Conservation (phyloP, 2,113 vertebrate species). For the Hypomesus transpacificus region DNA sequence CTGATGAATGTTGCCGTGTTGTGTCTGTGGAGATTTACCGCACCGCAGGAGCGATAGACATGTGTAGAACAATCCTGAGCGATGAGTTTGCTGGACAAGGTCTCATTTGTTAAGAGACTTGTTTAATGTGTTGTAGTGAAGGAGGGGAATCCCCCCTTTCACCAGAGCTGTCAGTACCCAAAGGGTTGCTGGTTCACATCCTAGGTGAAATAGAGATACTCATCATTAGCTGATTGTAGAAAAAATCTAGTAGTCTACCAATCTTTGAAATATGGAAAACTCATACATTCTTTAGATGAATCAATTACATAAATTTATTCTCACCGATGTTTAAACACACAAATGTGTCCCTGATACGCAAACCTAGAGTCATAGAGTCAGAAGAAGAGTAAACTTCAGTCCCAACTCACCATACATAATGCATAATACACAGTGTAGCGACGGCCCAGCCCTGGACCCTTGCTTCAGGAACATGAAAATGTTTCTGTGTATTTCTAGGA, state of each 20-base stretch:
- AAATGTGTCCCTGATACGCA: too few relatives aligned
- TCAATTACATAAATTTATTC: too few relatives aligned
- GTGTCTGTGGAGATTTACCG: conserved; percentile 2
- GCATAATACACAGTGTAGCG: too few relatives aligned
- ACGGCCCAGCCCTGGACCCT: background rate
- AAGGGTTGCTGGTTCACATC: too few relatives aligned
- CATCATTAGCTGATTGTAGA: too few relatives aligned
- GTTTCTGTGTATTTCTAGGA: conserved; percentile 24
- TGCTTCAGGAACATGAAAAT: conserved; percentile 37
- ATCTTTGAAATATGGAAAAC: too few relatives aligned
- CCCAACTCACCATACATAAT: background rate
- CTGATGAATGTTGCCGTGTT: background rate
- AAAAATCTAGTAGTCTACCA: too few relatives aligned
- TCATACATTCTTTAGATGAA: too few relatives aligned
- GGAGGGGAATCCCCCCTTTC: background rate
- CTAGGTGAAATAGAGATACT: too few relatives aligned
- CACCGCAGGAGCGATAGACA: conserved; percentile 1
- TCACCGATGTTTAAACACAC: too few relatives aligned
- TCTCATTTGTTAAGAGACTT: conserved; percentile 1
- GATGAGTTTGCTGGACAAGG: background rate
- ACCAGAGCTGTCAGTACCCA: background rate
- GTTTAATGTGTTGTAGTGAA: background rate
- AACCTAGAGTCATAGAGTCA: too few relatives aligned
- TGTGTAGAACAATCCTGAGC: background rate
- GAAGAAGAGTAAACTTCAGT: too few relatives aligned